Evolutionary conservation across 2,113 vertebrate species (phyloP).

Genomic region (Hyperopisus bebe): DNA sequence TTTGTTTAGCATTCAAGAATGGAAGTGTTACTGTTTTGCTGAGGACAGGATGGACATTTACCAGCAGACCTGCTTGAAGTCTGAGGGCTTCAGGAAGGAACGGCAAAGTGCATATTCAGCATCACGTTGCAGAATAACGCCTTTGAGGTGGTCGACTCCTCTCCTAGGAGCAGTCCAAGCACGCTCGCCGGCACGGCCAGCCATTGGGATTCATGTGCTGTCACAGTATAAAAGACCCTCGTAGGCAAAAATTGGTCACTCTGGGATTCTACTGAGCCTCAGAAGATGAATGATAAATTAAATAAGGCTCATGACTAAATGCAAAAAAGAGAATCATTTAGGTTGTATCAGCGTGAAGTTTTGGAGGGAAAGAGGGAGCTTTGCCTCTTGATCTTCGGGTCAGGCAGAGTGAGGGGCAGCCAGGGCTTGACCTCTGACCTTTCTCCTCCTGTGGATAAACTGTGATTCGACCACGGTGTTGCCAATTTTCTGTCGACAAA

Average conservation of each 20-base stretch:
- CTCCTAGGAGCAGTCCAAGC: neutral
- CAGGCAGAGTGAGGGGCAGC: neutral
- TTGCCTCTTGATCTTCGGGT: neutral
- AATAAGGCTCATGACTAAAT: slow-evolving; percentile 44
- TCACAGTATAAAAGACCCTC: neutral
- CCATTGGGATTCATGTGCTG: neutral
- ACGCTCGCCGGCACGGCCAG: neutral
- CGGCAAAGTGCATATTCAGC: neutral
- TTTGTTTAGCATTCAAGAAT: neutral
- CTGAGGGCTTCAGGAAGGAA: neutral
- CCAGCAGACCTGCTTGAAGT: neutral
- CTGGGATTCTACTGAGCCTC: slow-evolving; percentile 11
- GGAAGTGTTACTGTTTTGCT: neutral
- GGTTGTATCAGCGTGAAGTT: slow-evolving; percentile 42
- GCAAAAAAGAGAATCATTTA: slow-evolving; percentile 42
- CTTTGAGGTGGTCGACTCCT: neutral
- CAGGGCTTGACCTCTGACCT: neutral
- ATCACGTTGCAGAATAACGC: neutral
- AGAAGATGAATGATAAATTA: slow-evolving; percentile 42
- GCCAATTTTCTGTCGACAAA: neutral
- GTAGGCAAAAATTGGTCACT: slow-evolving; percentile 19
- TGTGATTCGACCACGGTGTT: neutral
- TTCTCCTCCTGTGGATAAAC: neutral
- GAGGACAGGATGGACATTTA: neutral
- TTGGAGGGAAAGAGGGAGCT: neutral